Percentiles rank a stretch among this genome's conserved stretches.
Evolutionary conservation across 92 coral and sea anemone genomes (phyloP).

Genomic region (Palythoa caribaeorum): DNA sequence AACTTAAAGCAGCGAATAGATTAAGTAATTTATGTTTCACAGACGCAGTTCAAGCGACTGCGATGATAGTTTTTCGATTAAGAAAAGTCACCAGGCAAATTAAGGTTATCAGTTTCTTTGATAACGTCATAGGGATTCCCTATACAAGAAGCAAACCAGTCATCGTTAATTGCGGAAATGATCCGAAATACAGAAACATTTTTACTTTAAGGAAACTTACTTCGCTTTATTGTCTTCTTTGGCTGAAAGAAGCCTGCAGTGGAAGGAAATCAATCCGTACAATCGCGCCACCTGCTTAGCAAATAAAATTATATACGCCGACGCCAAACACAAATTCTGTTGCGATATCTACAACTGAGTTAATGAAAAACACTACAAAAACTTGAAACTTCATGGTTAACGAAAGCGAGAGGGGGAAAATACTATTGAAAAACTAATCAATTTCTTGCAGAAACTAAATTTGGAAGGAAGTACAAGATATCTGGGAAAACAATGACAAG

Average conservation of each 20-base stretch:
- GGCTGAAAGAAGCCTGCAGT: neutral
- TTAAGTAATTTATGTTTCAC: neutral
- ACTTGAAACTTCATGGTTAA: neutral
- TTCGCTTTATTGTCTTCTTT: neutral
- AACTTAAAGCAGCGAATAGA: neutral
- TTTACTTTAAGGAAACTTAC: neutral
- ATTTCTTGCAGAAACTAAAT: neutral
- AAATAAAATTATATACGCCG: neutral
- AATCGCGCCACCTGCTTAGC: conserved; percentile 7
- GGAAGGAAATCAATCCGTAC: neutral
- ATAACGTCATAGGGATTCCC: neutral
- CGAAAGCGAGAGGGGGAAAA: neutral
- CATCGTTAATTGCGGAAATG: neutral
- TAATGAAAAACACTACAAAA: too few relatives aligned
- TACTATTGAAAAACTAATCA: neutral
- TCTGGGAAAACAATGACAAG: neutral
- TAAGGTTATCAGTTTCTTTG: neutral
- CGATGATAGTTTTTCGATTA: neutral
- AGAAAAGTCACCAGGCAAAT: neutral
- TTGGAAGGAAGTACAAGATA: neutral
- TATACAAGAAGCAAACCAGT: neutral
- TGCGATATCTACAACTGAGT: neutral
- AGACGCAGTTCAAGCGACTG: neutral
- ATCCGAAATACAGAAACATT: neutral
- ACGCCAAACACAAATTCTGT: too few relatives aligned